Base-by-base conservation (phyloP, 1,140 invertebrate genomes). In the Zaprionus nigranus region DNA sequence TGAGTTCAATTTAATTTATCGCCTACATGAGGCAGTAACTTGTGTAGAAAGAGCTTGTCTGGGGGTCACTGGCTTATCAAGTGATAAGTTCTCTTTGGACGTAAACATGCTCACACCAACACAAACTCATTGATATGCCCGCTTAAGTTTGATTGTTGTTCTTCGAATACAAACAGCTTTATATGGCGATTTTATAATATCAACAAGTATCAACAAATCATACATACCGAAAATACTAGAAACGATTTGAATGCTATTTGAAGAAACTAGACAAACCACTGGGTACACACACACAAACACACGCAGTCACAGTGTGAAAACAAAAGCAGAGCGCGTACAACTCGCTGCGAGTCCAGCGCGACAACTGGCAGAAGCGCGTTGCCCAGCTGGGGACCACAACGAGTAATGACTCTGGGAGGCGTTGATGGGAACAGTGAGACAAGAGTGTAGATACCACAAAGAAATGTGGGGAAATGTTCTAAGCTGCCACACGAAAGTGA, bases 61-160 rank as follows among this genome's bases (percentile, higher is more conserved):
- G 57, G 81, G 83, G 84, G 84, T 88, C 84, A 88, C 75, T 90
- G 85, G 85, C 84, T 88, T 88, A 88, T 88, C 71, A 40, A 83
- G 80, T 24, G 15, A 56, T 59, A 20, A 64, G 26, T 46, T 36
- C 59, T 71, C 63, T 65, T 46, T 46, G 34, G 22, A 3, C 49
- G 26, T 34, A 12, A 36, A 38, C 17, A 68, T 57, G 57, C 34
- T 6, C 40, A 11, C 40, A 46, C 49, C 20, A 65, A 61, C 62
- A 54, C 28, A 12, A 24, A 5, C 56, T 63, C 17, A 26, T 17
- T 56, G 22, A 46, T 69, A 22, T 69, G 40, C 5, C n/a, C 26
- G 51, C 54, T 40, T 7, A 56, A 53, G 40, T n/a, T 17, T 17
- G 40, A 17, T 17, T 46, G 40, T 46, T 17, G n/a, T 46, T 51